phyloP scores from a whole-genome alignment of 1,140 invertebrate species.

The Cepaea nemoralis region DNA sequence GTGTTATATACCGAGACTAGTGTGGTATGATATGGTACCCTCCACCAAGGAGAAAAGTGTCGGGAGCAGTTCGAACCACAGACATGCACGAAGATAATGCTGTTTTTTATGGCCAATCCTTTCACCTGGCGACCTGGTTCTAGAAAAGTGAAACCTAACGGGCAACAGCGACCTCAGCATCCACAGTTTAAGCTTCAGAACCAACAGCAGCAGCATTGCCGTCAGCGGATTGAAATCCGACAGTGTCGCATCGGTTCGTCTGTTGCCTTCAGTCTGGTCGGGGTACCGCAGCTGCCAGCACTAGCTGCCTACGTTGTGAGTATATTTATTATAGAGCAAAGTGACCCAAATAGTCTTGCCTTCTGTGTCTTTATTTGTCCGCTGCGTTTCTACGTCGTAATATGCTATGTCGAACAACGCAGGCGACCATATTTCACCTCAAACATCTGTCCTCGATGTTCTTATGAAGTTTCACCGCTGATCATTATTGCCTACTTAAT shows the following conservation, averaged over 20 bases:
- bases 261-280: conserved; percentile 59
- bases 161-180: neutral
- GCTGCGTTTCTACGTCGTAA: too few relatives aligned
- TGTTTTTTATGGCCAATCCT: conserved; percentile 36
- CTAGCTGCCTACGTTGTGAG: neutral
- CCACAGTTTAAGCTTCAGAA: neutral
- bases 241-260: conserved; percentile 57
- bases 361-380: too few relatives aligned
- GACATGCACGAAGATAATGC: neutral
- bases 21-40: neutral
- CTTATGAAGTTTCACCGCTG: too few relatives aligned
- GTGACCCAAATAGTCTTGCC: too few relatives aligned
- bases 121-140: conserved; percentile 8
- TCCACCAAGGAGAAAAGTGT: neutral
- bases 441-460: too few relatives aligned
- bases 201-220: neutral
- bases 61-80: neutral
- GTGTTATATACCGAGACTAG: too few relatives aligned
- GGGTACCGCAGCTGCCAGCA: conserved; percentile 31
- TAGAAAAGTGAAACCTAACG: neutral
- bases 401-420: too few relatives aligned
- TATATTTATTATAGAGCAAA: too few relatives aligned
- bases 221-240: conserved; percentile 45
- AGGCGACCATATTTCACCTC: too few relatives aligned
- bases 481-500: too few relatives aligned